Base-by-base conservation (phyloP, 2,888 invertebrate genomes). In the Limnephilus rhombicus region DNA sequence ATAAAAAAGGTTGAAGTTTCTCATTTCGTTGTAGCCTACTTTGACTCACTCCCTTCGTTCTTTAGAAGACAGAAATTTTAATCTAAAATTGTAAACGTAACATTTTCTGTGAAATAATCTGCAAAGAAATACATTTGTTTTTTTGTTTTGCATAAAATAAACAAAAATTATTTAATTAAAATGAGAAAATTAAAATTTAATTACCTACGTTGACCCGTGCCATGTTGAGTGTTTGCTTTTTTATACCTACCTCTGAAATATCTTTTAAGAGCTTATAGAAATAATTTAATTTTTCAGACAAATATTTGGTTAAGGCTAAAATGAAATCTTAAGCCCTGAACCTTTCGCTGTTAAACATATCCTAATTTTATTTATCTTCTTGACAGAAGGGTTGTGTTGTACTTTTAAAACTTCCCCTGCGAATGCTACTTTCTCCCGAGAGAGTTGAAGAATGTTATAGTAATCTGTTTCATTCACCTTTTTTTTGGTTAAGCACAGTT, bases 321-420 rank as follows among this genome's bases (percentile, higher is more conserved):
- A 86, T 86, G 49, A 86, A 86, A 86, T 86, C 86, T 86, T 86
- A 86, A 29, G n/a, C 29, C 49, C 86, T 29, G 45, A 29, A 29
- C 45, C 49, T 86, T 83, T 45, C n/a, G n/a, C n/a, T 49, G 86
- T 86, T 86, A 49, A 86, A 86, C 86, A n/a, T 11, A 5, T 45
- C 86, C 86, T 86, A 49, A 86, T 86, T 86, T 86, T 86, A 86
- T 86, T 86, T 86, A 45, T 86, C 86, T 86, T 86, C 45, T 45
- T 86, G 49, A 15, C 41, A n/a, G 29, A 86, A 83, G 49, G 86
- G 86, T 86, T 86, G 49, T 85, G n/a, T 85, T 85, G 29, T 86
- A 86, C 86, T 86, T 49, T 86, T 49, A 86, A 45, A 45, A 45
- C 29, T 3, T 49, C 86, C 86, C 49, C 49, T 18, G 18, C 18